phyloP scores from a whole-genome alignment of 1,140 invertebrate species.

The Apolygus lucorum region DNA sequence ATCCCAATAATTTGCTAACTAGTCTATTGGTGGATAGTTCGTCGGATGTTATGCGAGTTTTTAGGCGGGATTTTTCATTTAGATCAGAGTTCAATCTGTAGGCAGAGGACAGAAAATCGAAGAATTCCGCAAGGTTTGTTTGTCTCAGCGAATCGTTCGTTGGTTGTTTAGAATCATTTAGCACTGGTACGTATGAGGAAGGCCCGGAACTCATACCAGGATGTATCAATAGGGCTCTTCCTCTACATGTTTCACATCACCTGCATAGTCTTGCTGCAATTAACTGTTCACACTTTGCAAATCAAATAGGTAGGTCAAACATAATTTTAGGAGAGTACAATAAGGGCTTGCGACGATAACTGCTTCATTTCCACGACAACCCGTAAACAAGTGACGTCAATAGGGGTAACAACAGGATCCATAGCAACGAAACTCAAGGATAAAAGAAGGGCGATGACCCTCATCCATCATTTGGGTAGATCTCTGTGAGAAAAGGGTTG shows the following conservation, averaged over 20 bases:
- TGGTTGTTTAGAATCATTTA: neutral
- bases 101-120: slow-evolving; percentile 23
- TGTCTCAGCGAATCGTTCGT: neutral
- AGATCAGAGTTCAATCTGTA: slow-evolving; percentile 17
- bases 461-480: too few species aligned
- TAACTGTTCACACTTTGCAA: neutral
- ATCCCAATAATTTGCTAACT: slow-evolving; percentile 2
- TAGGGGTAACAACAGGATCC: neutral
- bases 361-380: neutral
- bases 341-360: neutral
- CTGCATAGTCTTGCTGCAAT: neutral
- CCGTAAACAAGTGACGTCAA: neutral
- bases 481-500: too few species aligned
- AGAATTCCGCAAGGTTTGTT: slow-evolving; percentile 20
- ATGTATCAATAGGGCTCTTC: neutral
- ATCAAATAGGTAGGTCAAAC: neutral
- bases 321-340: neutral
- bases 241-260: neutral
- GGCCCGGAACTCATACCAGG: neutral
- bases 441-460: too few species aligned
- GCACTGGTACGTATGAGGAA: neutral
- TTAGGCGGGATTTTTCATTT: slow-evolving; percentile 11
- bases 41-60: slow-evolving; percentile 4
- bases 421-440: neutral
- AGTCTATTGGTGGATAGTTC: slow-evolving; percentile 7